These are phyloP conservation scores for Pholis gunnellus DNA, from an alignment of 2,113 vertebrate species.

Conservation along the genomic window DNA sequence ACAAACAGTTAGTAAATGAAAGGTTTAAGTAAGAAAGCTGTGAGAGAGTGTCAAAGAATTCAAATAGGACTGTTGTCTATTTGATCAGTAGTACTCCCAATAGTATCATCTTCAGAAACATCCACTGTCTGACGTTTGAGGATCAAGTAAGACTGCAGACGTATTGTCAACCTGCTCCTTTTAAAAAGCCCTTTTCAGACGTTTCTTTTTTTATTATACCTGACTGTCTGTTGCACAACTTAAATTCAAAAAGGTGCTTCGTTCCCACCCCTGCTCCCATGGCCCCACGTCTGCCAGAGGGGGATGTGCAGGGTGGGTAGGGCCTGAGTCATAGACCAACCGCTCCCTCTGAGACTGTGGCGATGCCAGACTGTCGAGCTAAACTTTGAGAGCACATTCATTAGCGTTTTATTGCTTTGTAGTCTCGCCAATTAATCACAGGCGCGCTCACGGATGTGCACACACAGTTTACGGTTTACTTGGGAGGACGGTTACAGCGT, in stretches of 20 bases:
- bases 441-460: constrained; percentile 12
- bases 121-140: background rate
- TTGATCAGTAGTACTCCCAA: background rate
- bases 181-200: background rate
- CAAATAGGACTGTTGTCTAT: background rate
- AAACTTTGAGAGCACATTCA: constrained; percentile 73
- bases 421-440: constrained; percentile 67
- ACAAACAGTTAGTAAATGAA: background rate
- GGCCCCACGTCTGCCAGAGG: constrained; percentile 48
- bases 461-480: constrained; percentile 25
- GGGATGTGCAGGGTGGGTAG: constrained; percentile 40
- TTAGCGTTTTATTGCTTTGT: constrained; percentile 75
- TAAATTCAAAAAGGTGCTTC: constrained; percentile 34
- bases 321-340: constrained; percentile 72
- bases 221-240: constrained; percentile 24
- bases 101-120: background rate
- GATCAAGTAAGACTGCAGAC: background rate
- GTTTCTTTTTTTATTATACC: background rate
- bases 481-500: background rate
- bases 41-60: background rate
- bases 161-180: constrained; percentile 11
- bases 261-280: constrained; percentile 48
- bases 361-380: constrained; percentile 66
- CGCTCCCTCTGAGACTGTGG: constrained; percentile 65
- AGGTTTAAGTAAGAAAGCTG: background rate